Percentiles rank a stretch among this genome's conserved stretches.
Evolutionary conservation across 1,140 invertebrate genomes (phyloP).

Genomic region (Zaprionus lachaisei): DNA sequence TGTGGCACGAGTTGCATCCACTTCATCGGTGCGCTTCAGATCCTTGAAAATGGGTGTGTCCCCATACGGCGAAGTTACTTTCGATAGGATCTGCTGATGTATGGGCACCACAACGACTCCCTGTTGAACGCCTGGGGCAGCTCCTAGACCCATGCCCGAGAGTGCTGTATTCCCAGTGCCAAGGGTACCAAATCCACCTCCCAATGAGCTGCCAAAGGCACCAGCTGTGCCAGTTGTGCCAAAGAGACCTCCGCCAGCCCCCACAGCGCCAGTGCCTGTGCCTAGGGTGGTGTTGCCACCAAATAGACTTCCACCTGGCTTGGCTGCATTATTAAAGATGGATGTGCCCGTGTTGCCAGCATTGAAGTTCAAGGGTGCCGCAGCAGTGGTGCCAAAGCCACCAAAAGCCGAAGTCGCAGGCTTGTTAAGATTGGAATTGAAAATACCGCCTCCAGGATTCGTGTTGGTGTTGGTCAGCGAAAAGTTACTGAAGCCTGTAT

Average conservation of each 20-base stretch:
- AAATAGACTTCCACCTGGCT: slow-evolving; percentile 83
- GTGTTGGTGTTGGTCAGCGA: slow-evolving; percentile 74
- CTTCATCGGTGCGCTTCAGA: slow-evolving; percentile 86
- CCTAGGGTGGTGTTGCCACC: slow-evolving; percentile 70
- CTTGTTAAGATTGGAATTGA: slow-evolving; percentile 85
- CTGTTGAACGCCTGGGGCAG: slow-evolving; percentile 22
- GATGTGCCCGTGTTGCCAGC: slow-evolving; percentile 84
- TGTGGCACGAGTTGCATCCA: slow-evolving; percentile 90
- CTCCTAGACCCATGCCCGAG: slow-evolving; percentile 54
- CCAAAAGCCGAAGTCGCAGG: slow-evolving; percentile 84
- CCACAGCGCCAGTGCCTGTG: slow-evolving; percentile 39
- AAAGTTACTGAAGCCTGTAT: slow-evolving; percentile 74
- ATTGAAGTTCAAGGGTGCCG: slow-evolving; percentile 84
- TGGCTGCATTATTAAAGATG: slow-evolving; percentile 68
- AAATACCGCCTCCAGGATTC: slow-evolving; percentile 85
- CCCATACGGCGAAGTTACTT: slow-evolving; percentile 91
- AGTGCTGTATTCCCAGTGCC: slow-evolving; percentile 49
- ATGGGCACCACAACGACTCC: slow-evolving; percentile 83
- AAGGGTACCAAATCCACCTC: slow-evolving; percentile 52
- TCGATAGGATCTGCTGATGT: slow-evolving; percentile 89
- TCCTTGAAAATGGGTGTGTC: slow-evolving; percentile 91
- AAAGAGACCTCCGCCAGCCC: slow-evolving; percentile 84
- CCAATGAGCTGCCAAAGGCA: slow-evolving; percentile 57
- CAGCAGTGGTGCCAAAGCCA: slow-evolving; percentile 72
- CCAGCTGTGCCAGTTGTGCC: slow-evolving; percentile 81